A percentile compares a stretch with the other conserved stretches of the same genome.
phyloP scores from a whole-genome alignment of 2,113 vertebrate species.

The Charadrius vociferus region DNA sequence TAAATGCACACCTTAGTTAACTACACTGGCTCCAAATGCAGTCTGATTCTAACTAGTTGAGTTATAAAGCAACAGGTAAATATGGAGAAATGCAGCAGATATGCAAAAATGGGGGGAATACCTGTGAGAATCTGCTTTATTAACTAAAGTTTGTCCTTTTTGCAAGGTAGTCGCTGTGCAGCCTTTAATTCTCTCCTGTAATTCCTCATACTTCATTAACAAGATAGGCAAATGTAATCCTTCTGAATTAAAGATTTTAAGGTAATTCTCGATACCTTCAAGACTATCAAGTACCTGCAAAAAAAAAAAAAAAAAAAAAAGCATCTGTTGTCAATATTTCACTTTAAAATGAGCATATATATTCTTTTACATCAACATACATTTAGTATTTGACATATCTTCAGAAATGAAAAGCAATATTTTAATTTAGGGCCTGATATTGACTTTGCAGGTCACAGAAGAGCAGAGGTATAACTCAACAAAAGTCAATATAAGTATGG shows the following conservation, averaged over 20 bases:
- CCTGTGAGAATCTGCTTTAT: constrained; percentile 76
- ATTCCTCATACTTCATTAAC: constrained; percentile 73
- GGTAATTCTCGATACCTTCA: constrained; percentile 76
- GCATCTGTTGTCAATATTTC: not conserved
- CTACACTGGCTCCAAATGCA: not conserved
- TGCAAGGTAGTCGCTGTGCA: constrained; percentile 74
- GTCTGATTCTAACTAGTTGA: not conserved
- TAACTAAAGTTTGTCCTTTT: constrained; percentile 78
- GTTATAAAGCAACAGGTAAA: not conserved
- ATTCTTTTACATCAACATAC: not conserved
- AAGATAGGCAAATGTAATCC: constrained; percentile 65
- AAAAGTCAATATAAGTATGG: not conserved
- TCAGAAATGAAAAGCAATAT: not conserved
- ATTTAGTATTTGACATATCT: not conserved
- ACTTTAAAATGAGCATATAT: not conserved
- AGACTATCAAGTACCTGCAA: constrained; percentile 81
- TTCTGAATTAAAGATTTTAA: constrained; percentile 75
- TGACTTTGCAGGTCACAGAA: not conserved
- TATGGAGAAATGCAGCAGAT: not conserved
- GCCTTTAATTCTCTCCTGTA: constrained; percentile 73
- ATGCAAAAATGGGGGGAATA: not conserved
- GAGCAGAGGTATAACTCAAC: not conserved
- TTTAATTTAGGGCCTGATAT: not conserved
- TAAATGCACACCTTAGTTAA: not conserved
- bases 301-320: not conserved